A percentile compares a stretch with the other conserved stretches of the same genome.
These are phyloP conservation scores for Ptilorrhoa leucosticta DNA, from an alignment of 2,113 vertebrate species.

Conservation along the genomic window DNA sequence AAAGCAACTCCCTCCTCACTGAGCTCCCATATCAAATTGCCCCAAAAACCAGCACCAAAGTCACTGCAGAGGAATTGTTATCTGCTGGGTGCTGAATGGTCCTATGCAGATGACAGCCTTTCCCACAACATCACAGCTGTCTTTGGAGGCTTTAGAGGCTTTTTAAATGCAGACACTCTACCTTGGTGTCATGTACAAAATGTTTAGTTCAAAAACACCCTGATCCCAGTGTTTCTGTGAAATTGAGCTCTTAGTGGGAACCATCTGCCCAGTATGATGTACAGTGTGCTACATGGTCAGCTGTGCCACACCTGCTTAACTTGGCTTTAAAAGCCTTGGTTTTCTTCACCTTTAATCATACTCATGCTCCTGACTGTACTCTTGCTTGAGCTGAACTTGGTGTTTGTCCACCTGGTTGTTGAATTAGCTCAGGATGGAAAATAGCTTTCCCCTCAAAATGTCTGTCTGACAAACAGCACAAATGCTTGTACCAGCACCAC, in stretches of 20 bases:
- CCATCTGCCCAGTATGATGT: neutral
- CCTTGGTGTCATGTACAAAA: neutral
- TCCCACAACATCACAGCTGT: neutral
- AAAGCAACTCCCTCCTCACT: neutral
- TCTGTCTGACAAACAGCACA: neutral
- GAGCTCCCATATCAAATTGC: neutral
- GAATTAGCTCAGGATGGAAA: neutral
- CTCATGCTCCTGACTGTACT: neutral
- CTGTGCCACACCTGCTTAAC: neutral
- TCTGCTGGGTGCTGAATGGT: neutral
- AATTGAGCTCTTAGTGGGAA: neutral
- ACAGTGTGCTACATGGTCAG: neutral
- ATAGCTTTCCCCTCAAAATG: neutral
- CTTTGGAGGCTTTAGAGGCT: neutral
- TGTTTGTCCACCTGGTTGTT: neutral
- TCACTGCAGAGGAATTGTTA: neutral
- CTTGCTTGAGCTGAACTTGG: neutral
- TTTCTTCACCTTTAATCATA: neutral
- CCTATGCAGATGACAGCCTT: neutral
- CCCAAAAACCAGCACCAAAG: rapidly evolving
- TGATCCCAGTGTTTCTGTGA: neutral
- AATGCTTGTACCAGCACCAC: neutral
- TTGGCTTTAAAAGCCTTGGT: neutral
- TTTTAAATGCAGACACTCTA: neutral
- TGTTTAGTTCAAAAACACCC: neutral